Conservation (phyloP, 2,888 invertebrate genomes). For the Hirtodrosophila trivittata region DNA sequence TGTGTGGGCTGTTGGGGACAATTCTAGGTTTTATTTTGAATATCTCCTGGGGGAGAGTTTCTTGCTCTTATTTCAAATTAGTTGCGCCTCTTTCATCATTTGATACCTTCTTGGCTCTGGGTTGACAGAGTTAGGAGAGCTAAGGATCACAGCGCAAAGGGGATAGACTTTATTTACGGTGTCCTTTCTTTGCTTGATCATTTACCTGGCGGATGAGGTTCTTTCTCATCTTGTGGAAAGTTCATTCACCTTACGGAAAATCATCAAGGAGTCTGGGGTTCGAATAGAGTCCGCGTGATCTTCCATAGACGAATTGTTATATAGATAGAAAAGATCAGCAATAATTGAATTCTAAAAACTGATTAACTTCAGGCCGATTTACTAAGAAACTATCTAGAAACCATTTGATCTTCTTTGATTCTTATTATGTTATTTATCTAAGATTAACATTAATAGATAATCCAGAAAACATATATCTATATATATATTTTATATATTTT, state of each 20-base stretch:
- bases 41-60: slow-evolving; percentile 9
- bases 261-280: background rate
- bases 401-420: too few species aligned
- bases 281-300: too few species aligned
- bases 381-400: too few species aligned
- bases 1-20: background rate
- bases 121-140: slow-evolving; percentile 46
- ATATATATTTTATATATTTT: too few species aligned
- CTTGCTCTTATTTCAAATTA: slow-evolving; percentile 28
- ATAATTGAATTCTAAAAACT: too few species aligned
- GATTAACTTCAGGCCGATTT: too few species aligned
- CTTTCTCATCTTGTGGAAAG: slow-evolving; percentile 34
- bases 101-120: slow-evolving; percentile 12
- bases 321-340: too few species aligned
- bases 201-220: slow-evolving; percentile 52
- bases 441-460: too few species aligned
- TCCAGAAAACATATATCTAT: too few species aligned
- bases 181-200: slow-evolving; percentile 1
- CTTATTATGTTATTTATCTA: too few species aligned
- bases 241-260: slow-evolving; percentile 56
- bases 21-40: background rate
- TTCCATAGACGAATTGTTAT: too few species aligned
- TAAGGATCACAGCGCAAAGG: slow-evolving; percentile 1
- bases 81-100: slow-evolving; percentile 47
- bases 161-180: slow-evolving; percentile 2